Evolutionary conservation across 2,888 invertebrate genomes (phyloP).

Genomic region (Mimachlamys varia): DNA sequence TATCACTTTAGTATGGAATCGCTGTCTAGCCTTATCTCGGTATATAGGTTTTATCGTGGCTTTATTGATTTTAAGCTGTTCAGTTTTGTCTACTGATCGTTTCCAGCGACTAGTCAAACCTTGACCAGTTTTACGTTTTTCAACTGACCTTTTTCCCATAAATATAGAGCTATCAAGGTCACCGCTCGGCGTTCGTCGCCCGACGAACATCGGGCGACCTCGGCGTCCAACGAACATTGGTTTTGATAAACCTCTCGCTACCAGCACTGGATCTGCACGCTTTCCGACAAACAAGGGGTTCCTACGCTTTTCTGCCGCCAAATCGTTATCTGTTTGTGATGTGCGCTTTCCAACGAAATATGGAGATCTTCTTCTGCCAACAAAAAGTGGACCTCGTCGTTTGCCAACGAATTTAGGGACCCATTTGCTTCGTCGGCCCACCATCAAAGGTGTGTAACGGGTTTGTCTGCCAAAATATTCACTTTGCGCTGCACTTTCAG

Average conservation of each 20-base stretch:
- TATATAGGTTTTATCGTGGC: background rate
- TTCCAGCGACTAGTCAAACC: background rate
- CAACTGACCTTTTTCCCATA: constrained; percentile 31
- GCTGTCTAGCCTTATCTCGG: background rate
- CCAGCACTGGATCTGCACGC: constrained; percentile 31
- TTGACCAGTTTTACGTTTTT: background rate
- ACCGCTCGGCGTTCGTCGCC: constrained; percentile 44
- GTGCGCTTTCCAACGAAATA: constrained; percentile 61
- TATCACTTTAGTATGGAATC: background rate
- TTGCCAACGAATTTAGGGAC: constrained; percentile 63
- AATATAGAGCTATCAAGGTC: constrained; percentile 27
- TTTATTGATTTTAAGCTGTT: background rate
- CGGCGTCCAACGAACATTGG: constrained; percentile 62
- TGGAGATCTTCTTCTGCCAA: constrained; percentile 62
- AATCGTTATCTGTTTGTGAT: background rate
- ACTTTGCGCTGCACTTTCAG: background rate
- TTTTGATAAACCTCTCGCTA: constrained; percentile 41
- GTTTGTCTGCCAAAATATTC: constrained; percentile 16
- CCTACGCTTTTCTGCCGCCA: constrained; percentile 36
- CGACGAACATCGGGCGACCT: constrained; percentile 59
- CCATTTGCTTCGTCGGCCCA: constrained; percentile 43
- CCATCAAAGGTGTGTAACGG: background rate
- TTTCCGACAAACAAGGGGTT: constrained; percentile 44
- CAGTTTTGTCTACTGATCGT: background rate
- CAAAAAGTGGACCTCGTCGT: constrained; percentile 57